A percentile compares a stretch with the other conserved stretches of the same genome.
Conservation (phyloP, 2,113 vertebrate genomes). For the Conger conger region DNA sequence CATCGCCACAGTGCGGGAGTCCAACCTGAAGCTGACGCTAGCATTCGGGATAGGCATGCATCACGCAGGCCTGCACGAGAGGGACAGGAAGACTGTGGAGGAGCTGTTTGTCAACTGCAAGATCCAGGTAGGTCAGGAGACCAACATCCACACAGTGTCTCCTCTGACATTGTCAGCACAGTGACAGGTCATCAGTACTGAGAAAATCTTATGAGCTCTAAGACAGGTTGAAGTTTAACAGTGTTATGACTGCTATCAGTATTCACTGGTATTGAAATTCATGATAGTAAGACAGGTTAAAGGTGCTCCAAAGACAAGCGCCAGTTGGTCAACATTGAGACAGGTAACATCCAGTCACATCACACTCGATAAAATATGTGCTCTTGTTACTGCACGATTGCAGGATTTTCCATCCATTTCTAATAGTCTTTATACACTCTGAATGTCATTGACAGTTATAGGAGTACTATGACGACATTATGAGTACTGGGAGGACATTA, state of each 20-base stretch:
- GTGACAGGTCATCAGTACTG: too few species aligned
- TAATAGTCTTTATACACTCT: not conserved
- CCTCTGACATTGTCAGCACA: too few species aligned
- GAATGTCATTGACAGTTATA: too few species aligned
- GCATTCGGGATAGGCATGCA: constrained; percentile 98
- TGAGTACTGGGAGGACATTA: not conserved
- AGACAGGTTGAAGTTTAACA: too few species aligned
- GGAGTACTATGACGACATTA: too few species aligned
- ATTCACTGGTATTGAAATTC: too few species aligned
- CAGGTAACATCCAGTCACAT: too few species aligned
- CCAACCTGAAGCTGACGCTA: constrained; percentile 93
- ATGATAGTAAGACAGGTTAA: too few species aligned
- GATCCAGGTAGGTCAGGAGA: constrained; percentile 80
- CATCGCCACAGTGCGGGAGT: constrained; percentile 87
- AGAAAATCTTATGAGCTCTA: too few species aligned
- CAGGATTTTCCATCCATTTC: not conserved
- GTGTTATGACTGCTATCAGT: too few species aligned
- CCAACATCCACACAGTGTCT: not conserved
- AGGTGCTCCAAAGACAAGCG: not conserved
- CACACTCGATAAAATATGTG: too few species aligned
- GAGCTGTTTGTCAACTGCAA: constrained; percentile 98
- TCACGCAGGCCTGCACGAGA: constrained; percentile 91
- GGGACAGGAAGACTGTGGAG: constrained; percentile 93
- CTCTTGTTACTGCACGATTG: too few species aligned
- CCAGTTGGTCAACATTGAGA: not conserved